These are phyloP conservation scores for Aquatica leii DNA, from an alignment of 2,888 invertebrate genomes.

Conservation along the genomic window DNA sequence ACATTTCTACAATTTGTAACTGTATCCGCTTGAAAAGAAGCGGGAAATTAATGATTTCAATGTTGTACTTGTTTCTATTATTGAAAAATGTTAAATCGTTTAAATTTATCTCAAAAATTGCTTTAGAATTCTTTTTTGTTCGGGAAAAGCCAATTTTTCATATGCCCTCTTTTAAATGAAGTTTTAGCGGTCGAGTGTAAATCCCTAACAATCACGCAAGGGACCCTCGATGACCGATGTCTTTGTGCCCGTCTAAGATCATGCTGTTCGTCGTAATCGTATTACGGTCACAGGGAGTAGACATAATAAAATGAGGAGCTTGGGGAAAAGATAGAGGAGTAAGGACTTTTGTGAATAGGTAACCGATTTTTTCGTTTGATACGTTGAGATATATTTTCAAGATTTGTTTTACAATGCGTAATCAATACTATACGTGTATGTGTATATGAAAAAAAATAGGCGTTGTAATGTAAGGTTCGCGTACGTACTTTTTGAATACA, in stretches of 20 bases:
- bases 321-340: constrained; percentile 21
- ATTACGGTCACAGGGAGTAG: constrained; percentile 28
- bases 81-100: no score
- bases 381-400: not conserved
- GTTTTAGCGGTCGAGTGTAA: constrained; percentile 26
- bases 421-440: no score
- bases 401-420: not conserved
- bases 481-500: no score
- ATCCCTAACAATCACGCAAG: constrained; percentile 28
- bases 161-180: constrained; percentile 29
- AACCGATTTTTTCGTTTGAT: not conserved
- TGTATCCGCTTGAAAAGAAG: no score
- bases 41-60: no score
- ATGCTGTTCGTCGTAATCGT: constrained; percentile 28
- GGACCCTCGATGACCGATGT: constrained; percentile 34
- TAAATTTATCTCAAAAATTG: no score
- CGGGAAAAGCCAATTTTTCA: constrained; percentile 25
- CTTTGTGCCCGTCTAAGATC: constrained; percentile 30
- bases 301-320: constrained; percentile 31
- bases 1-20: no score
- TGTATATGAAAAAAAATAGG: no score
- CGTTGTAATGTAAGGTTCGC: no score
- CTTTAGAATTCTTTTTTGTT: constrained; percentile 11
- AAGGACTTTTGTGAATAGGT: not conserved
- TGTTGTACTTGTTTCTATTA: no score